Base-by-base conservation (phyloP, 2,797 vertebrate species). In the Helarctos malayanus region DNA sequence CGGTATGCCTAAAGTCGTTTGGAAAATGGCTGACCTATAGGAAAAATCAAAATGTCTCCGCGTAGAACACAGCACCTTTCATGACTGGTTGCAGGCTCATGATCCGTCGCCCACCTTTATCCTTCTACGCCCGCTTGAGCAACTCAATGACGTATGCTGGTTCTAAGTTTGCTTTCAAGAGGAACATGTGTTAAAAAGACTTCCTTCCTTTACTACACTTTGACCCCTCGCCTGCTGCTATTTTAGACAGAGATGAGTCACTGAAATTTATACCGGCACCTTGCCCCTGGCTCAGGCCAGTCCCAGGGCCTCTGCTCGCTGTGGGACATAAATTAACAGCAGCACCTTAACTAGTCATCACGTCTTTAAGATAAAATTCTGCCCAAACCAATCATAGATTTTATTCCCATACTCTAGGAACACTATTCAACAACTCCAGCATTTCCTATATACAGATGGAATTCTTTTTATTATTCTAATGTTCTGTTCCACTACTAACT, bases 161-260 rank as follows among this genome's bases (percentile, higher is more conserved):
- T 23, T 91, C 35, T 87, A 45, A 78, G 32, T 81, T 88, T 82
- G 19, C 25, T 94, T 90, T 82, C 32, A 61, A 73, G 69, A 54
- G 32, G 83, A 88, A 82, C 63, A 69, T 83, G 75, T 93, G 90
- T 97, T 93, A 95, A 69, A 81, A 94, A 76, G 83, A 93, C 71
- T 97, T 97, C 93, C 93, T 97, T 87, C 41, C 71, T 90, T 78
- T 65, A 84, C 78, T 89, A 75, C n/a, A 85, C 80, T 90, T 78
- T 97, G 94, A 94, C 93, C 89, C 82, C 41, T 38, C 19, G 86
- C 75, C 23, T 93, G 87, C 63, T 97, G 91, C 93, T 97, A 96
- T 97, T 97, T 98, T 85, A 91, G 93, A 96, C 90, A 23, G 65
- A 91, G 63, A 94, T 97, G 97, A 97, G 93, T 98, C 98, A 97